Evolutionary conservation across 2,797 vertebrate genomes (phyloP).

Genomic region (Aphelocoma californica): DNA sequence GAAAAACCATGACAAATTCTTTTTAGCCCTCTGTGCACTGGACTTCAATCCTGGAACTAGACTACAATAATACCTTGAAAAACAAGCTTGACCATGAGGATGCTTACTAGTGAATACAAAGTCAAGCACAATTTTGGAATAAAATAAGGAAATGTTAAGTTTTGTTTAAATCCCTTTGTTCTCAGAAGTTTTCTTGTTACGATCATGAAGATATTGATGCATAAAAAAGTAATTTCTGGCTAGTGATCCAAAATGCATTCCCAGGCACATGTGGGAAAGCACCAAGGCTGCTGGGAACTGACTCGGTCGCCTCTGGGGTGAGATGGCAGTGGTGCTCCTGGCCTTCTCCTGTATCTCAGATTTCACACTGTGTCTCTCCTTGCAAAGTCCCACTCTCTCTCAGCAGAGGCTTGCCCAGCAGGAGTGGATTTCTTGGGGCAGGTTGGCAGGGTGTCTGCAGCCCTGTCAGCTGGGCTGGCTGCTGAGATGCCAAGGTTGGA

Average conservation of each 20-base stretch:
- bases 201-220: neutral
- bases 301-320: accelerated
- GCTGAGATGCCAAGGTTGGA: neutral
- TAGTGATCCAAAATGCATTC: neutral
- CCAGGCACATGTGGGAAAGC: neutral
- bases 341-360: neutral
- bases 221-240: neutral
- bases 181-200: neutral
- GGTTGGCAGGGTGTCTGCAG: neutral
- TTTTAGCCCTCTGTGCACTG: neutral
- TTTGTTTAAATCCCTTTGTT: neutral
- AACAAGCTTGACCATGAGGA: neutral
- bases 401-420: neutral
- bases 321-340: neutral
- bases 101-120: neutral
- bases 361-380: neutral
- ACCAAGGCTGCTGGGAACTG: neutral
- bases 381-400: neutral
- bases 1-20: neutral
- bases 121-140: neutral
- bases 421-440: neutral
- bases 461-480: neutral
- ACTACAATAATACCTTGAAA: neutral
- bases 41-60: neutral
- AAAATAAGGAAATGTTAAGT: neutral